phyloP scores from a whole-genome alignment of 2,113 vertebrate species.

The Anas platyrhynchos region DNA sequence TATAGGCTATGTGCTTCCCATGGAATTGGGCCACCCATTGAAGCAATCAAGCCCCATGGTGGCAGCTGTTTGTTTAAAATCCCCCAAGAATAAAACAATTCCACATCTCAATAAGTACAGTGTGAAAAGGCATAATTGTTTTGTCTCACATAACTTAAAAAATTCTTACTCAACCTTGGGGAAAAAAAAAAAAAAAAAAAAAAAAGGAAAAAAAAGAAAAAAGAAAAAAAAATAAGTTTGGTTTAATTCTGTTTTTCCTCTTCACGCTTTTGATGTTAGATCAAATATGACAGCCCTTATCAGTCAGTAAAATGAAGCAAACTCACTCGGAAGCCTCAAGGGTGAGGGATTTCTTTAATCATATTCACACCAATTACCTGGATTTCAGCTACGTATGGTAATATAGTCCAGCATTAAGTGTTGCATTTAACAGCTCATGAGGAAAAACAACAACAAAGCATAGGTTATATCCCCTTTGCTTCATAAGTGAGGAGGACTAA shows the following conservation, averaged over 20 bases:
- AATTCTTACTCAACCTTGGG: not conserved
- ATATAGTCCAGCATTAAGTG: not conserved
- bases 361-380: slow-evolving; percentile 8
- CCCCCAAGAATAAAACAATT: not conserved
- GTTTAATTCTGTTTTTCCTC: not conserved
- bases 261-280: slow-evolving; percentile 33
- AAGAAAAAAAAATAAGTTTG: not conserved
- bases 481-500: not conserved
- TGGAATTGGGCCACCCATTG: not conserved
- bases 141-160: not conserved
- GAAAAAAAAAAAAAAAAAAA: not conserved
- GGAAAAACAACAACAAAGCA: not conserved
- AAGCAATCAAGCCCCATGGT: not conserved
- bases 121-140: slow-evolving; percentile 24
- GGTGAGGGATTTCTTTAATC: slow-evolving; percentile 35
- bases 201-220: not conserved
- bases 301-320: slow-evolving; percentile 36
- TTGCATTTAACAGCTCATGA: not conserved
- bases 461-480: not conserved
- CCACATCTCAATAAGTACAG: not conserved
- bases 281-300: slow-evolving; percentile 23
- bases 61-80: not conserved
- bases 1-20: not conserved
- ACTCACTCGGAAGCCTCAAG: slow-evolving; percentile 14
- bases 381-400: not conserved